phyloP scores from a whole-genome alignment of 2,113 vertebrate genomes.

The Equus przewalskii region DNA sequence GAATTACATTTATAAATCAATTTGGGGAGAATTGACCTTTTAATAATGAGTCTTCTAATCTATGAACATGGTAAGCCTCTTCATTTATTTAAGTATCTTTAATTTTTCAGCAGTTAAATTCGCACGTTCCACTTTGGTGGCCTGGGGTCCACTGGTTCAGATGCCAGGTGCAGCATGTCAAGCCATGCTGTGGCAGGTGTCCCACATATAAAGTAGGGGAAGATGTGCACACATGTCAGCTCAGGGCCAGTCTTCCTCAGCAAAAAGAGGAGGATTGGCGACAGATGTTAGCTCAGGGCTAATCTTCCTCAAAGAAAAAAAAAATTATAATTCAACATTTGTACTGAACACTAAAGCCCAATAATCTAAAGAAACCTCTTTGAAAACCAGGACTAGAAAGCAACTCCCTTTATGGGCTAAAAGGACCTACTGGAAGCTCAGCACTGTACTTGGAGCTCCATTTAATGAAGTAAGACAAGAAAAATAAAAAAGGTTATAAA shows the following conservation, averaged over 20 bases:
- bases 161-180: too few relatives aligned
- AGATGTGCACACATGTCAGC: too few relatives aligned
- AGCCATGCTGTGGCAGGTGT: too few relatives aligned
- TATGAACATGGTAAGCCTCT: not conserved
- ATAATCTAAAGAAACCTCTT: not conserved
- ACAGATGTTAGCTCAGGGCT: too few relatives aligned
- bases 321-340: not conserved
- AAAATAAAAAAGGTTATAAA: not conserved
- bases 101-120: not conserved
- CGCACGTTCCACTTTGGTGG: too few relatives aligned
- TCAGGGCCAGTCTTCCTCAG: too few relatives aligned
- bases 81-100: not conserved
- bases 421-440: not conserved
- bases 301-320: too few relatives aligned
- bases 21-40: not conserved
- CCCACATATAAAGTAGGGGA: too few relatives aligned
- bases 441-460: not conserved
- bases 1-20: not conserved
- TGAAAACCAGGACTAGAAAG: not conserved
- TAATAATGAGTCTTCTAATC: not conserved
- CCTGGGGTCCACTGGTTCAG: too few relatives aligned
- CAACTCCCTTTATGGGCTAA: not conserved
- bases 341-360: not conserved
- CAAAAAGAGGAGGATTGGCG: too few relatives aligned
- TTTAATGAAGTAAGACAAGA: conserved; percentile 1